Evolutionary conservation across 2,113 vertebrate species (phyloP).

Genomic region (Antennarius striatus): DNA sequence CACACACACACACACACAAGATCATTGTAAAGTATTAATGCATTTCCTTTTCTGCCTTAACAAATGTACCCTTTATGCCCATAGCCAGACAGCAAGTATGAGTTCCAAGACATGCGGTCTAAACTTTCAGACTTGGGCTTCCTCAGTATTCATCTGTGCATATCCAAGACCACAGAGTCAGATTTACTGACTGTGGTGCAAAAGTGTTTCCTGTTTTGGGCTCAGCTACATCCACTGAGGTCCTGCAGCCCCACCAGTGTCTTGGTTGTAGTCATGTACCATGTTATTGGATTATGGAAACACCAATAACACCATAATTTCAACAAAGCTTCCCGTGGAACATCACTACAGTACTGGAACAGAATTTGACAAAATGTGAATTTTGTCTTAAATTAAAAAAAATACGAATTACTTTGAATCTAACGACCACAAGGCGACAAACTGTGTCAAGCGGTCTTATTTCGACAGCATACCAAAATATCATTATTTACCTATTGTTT

Average conservation of each 20-base stretch:
- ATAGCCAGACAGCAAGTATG: constrained; percentile 43
- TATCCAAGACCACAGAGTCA: constrained; percentile 69
- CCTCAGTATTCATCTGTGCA: constrained; percentile 66
- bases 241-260: constrained; percentile 41
- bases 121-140: constrained; percentile 67
- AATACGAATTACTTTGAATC: too few species aligned
- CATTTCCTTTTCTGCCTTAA: constrained; percentile 43
- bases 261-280: constrained; percentile 36
- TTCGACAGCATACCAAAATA: too few species aligned
- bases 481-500: too few species aligned
- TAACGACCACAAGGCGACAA: too few species aligned
- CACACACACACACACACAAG: too few species aligned
- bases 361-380: not conserved
- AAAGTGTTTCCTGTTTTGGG: constrained; percentile 76
- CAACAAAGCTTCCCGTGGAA: not conserved
- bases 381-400: not conserved
- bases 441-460: too few species aligned
- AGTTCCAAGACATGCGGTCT: constrained; percentile 59
- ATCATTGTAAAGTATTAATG: constrained; percentile 26
- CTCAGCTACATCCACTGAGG: constrained; percentile 72
- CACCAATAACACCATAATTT: not conserved
- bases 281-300: constrained; percentile 18
- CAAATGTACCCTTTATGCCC: constrained; percentile 62
- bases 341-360: not conserved
- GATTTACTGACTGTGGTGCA: constrained; percentile 72